Evolutionary conservation across 2,113 vertebrate genomes (phyloP), one percentile per base, ranked within the genome.

Genomic region (Pampusana beccarii): DNA sequence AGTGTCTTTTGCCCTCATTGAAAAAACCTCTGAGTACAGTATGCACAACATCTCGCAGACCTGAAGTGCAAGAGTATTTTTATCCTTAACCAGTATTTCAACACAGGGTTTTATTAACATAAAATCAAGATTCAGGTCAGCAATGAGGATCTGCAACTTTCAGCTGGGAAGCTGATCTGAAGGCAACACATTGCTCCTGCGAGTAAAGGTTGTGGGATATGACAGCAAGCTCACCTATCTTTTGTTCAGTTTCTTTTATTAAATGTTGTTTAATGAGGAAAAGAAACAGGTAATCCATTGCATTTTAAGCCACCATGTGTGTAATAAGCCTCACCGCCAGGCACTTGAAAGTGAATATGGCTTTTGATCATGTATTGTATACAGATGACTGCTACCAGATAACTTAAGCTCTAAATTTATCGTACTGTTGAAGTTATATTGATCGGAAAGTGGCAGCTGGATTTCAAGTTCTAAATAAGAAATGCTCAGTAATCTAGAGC

Each of bases 371-470:
- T 66, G n/a, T 31, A 34, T 83, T 86, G 16, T 81, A 13, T 90
- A 66, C 33, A 64, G 44, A 65, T 74, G 13, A 44, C 71, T 87
- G 50, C 46, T 85, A n/a, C 61, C 54, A 56, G 78, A 28, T 87
- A 93, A 78, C 36, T 91, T 69, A 51, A 75, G 42, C 77, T 95
- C 60, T 85, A 29, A 48, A 90, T 71, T 79, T 88, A 91, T 74
- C 70, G 58, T 74, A 0, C 66, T 65, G 5, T 91, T 95, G 38
- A 90, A 84, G 78, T 88, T 80, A 24, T 34, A 77, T 96, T 94
- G 90, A 92, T 96, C 64, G 79, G 80, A 71, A 88, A 91, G 33
- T n/a, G 31, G 78, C 50, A 82, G 23, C 92, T 77, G 81, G 80
- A 62, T 71, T 93, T 78, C 79, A 71, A 60, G 62, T 86, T 51